These are phyloP conservation scores for Brotula barbata DNA, from an alignment of 2,797 vertebrate genomes.

Conservation along the genomic window DNA sequence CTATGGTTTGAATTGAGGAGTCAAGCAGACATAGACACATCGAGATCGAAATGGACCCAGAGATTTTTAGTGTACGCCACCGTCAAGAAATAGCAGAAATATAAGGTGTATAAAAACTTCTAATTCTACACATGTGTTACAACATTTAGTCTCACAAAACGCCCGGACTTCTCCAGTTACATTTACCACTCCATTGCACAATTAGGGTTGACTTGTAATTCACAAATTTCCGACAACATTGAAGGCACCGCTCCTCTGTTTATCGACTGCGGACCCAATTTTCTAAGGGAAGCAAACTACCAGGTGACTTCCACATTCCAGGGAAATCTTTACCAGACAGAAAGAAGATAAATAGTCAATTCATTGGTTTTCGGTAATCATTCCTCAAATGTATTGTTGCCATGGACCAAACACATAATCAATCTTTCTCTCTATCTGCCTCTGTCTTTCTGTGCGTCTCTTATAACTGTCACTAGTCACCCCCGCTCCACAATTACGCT, in stretches of 20 bases:
- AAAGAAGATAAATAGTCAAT: constrained; percentile 6
- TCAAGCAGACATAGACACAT: too few species aligned
- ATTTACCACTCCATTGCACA: neutral
- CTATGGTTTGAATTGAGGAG: too few species aligned
- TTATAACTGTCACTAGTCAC: neutral
- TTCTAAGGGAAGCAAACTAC: constrained; percentile 31
- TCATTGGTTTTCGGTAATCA: constrained; percentile 16
- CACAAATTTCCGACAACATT: constrained; percentile 14
- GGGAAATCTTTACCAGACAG: constrained; percentile 19
- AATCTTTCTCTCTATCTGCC: neutral
- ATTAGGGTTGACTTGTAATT: neutral
- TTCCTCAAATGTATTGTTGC: neutral
- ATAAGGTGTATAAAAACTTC: too few species aligned
- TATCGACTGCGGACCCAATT: constrained; percentile 28
- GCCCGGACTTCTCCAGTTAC: too few species aligned
- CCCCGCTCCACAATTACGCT: too few species aligned
- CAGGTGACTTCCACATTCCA: constrained; percentile 21
- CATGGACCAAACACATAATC: neutral
- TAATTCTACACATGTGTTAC: too few species aligned
- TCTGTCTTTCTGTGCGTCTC: neutral
- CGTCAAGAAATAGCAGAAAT: too few species aligned
- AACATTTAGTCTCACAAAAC: too few species aligned
- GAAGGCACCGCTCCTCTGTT: constrained; percentile 50
- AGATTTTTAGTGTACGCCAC: too few species aligned
- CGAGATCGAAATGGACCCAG: too few species aligned